Evolutionary conservation across 2,888 invertebrate species (phyloP).

Genomic region (Polymixis lichenea): DNA sequence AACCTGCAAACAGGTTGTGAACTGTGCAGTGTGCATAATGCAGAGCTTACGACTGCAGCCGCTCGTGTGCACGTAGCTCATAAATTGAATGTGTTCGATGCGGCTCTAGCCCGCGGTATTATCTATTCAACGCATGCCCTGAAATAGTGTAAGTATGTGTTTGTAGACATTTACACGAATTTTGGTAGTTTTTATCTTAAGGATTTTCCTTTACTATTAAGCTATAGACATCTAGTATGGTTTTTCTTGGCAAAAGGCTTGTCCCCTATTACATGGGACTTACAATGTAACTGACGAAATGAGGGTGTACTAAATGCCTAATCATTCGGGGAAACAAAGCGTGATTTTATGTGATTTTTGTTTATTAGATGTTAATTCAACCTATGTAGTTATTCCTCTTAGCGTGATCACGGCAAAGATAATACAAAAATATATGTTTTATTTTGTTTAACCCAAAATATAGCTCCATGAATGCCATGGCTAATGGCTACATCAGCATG

Average conservation of each 20-base stretch:
- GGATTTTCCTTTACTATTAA: background rate
- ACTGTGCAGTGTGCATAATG: constrained; percentile 53
- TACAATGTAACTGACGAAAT: too few relatives aligned
- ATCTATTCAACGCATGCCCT: constrained; percentile 53
- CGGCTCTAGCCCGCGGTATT: constrained; percentile 45
- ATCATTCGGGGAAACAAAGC: too few relatives aligned
- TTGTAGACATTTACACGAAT: constrained; percentile 25
- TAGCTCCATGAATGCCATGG: background rate
- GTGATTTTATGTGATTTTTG: too few relatives aligned
- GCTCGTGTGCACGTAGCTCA: constrained; percentile 56
- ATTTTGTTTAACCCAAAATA: background rate
- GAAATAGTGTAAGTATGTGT: constrained; percentile 45
- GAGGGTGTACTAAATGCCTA: too few relatives aligned
- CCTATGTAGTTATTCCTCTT: background rate
- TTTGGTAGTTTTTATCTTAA: background rate
- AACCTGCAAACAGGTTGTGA: constrained; percentile 46
- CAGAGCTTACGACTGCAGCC: constrained; percentile 43
- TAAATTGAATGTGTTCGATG: constrained; percentile 58
- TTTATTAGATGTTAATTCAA: background rate
- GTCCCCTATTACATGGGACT: too few relatives aligned
- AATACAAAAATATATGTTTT: background rate
- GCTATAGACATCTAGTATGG: too few relatives aligned
- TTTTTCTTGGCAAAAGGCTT: too few relatives aligned
- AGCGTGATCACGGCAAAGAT: background rate
- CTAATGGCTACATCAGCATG: too few relatives aligned